phyloP scores from a whole-genome alignment of 2,797 vertebrate species.

The Crenichthys baileyi region DNA sequence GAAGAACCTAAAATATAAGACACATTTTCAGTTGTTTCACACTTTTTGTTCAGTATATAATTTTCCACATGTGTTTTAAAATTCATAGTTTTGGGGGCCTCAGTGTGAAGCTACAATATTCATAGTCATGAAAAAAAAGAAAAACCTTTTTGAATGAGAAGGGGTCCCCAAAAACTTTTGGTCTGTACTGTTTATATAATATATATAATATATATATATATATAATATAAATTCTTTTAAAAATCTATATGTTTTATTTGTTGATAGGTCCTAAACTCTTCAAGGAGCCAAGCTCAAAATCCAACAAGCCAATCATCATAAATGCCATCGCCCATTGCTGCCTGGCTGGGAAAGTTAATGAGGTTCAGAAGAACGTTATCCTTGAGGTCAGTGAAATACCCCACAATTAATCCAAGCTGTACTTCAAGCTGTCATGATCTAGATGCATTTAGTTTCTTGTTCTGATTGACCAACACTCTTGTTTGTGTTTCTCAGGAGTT shows the following conservation, averaged over 20 bases:
- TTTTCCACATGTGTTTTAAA: no score
- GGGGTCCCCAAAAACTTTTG: no score
- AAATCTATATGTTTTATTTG: not conserved
- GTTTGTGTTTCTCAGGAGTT: constrained; percentile 83
- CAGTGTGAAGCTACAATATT: no score
- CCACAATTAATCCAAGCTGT: not conserved
- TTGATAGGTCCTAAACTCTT: constrained; percentile 93
- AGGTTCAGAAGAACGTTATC: constrained; percentile 91
- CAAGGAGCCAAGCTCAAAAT: constrained; percentile 97
- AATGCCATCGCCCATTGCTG: constrained; percentile 97
- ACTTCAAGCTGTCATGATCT: not conserved
- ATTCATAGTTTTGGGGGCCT: no score
- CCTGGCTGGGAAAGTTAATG: constrained; percentile 96
- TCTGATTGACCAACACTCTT: not conserved
- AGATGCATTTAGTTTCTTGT: not conserved
- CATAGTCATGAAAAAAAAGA: no score
- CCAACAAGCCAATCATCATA: constrained; percentile 98
- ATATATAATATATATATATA: no score
- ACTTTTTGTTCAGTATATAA: no score
- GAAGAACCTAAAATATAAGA: no score
- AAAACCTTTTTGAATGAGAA: no score
- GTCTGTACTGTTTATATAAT: no score
- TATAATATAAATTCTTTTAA: not conserved
- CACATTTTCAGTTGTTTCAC: no score
- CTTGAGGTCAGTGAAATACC: constrained; percentile 85